phyloP scores from a whole-genome alignment of 2,888 invertebrate species.

The Trichacis sp. region DNA sequence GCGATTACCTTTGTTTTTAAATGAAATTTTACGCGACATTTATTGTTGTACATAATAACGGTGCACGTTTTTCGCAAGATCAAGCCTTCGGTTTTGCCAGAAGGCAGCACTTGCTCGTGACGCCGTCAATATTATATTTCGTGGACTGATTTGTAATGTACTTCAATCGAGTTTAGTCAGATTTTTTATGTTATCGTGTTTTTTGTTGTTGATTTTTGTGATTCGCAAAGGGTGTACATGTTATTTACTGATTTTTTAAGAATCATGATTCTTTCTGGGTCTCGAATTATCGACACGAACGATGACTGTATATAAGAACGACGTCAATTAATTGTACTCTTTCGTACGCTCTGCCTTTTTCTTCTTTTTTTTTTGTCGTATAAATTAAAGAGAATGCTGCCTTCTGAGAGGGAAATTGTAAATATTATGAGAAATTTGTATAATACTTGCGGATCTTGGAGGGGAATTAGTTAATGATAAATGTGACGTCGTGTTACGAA shows the following conservation, averaged over 20 bases:
- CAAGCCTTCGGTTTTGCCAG: slow-evolving; percentile 2
- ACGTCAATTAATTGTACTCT: neutral
- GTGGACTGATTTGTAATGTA: neutral
- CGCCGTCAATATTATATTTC: neutral
- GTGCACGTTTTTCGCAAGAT: slow-evolving; percentile 13
- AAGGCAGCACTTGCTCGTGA: slow-evolving; percentile 15
- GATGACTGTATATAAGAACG: neutral
- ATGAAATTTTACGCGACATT: slow-evolving; percentile 2
- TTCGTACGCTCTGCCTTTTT: neutral
- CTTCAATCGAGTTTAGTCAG: neutral
- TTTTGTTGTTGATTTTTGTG: neutral
- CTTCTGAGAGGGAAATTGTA: neutral
- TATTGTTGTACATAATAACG: slow-evolving; percentile 14
- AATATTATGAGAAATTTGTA: slow-evolving; percentile 49
- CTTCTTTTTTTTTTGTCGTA: no score
- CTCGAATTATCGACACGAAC: neutral
- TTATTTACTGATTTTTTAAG: neutral
- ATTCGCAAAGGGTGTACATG: neutral
- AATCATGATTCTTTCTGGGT: no score
- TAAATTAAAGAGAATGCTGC: neutral
- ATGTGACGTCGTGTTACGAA: slow-evolving; percentile 1
- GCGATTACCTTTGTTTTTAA: slow-evolving; percentile 3
- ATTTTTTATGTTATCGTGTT: no score
- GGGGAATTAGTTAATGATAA: no score
- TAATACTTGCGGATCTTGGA: no score